These are phyloP conservation scores for Daubentonia madagascariensis DNA, from an alignment of 2,113 vertebrate species.

Conservation along the genomic window DNA sequence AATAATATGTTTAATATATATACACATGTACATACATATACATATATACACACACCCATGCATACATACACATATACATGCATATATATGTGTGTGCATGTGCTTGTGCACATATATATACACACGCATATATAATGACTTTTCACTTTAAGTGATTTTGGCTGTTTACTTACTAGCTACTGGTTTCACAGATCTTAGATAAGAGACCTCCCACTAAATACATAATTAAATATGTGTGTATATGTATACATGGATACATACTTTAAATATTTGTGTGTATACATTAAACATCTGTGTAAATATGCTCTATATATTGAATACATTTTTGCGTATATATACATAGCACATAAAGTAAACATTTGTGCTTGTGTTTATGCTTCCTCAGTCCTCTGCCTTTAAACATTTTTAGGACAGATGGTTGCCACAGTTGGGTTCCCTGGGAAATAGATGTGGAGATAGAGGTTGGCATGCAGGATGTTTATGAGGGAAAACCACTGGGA, in stretches of 20 bases:
- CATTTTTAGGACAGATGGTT: background rate
- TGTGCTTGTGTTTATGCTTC: background rate
- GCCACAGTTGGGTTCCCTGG: background rate
- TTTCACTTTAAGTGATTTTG: background rate
- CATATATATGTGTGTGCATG: background rate
- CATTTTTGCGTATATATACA: background rate
- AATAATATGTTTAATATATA: background rate
- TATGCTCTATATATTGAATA: background rate
- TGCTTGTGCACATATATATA: background rate
- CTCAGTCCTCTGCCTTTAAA: background rate
- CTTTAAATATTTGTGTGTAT: background rate
- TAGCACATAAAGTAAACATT: background rate
- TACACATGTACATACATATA: rapidly evolving
- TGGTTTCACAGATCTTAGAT: background rate
- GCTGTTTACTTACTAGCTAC: background rate
- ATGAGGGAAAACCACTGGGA: background rate
- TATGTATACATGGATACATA: background rate
- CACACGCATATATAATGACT: background rate
- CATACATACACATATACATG: background rate
- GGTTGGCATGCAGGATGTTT: background rate
- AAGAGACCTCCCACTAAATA: background rate
- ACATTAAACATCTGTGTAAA: background rate
- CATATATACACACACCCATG: too few species aligned
- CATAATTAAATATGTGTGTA: background rate
- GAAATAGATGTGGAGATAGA: background rate